phyloP scores from a whole-genome alignment of 2,113 vertebrate species.

The Indicator maculatus region DNA sequence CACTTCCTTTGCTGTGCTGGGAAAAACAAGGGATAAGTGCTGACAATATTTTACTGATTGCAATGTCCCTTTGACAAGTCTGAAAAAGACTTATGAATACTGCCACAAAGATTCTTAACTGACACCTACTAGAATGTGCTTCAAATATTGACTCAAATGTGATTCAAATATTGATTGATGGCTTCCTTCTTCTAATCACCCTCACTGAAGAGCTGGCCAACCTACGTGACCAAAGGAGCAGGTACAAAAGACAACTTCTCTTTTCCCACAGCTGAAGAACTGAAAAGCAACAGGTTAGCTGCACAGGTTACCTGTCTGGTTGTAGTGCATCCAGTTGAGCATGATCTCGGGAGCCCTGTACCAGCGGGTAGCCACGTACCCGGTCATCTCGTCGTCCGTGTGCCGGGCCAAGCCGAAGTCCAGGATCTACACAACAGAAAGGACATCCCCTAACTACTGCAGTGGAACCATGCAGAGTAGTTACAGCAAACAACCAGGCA shows the following conservation, averaged over 20 bases:
- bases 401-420: conserved; percentile 96
- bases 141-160: not conserved
- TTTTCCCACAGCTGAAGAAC: not conserved
- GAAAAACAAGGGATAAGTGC: not conserved
- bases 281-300: not conserved
- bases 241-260: rapidly evolving
- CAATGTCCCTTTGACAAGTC: not conserved
- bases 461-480: not conserved
- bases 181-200: not conserved
- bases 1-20: not conserved
- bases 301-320: conserved; percentile 88
- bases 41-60: not conserved
- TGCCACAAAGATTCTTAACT: not conserved
- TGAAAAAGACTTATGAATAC: not conserved
- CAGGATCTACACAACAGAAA: conserved; percentile 83
- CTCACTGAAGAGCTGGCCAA: not conserved
- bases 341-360: conserved; percentile 98
- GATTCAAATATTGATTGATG: not conserved
- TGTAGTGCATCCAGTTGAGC: conserved; percentile 99
- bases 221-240: not conserved
- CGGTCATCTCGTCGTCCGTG: conserved; percentile 98
- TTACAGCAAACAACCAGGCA: not conserved
- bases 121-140: not conserved
- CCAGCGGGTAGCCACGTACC: conserved; percentile 97
- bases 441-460: not conserved